Conservation (phyloP, 1,140 invertebrate species). For the Cherax quadricarinatus region DNA sequence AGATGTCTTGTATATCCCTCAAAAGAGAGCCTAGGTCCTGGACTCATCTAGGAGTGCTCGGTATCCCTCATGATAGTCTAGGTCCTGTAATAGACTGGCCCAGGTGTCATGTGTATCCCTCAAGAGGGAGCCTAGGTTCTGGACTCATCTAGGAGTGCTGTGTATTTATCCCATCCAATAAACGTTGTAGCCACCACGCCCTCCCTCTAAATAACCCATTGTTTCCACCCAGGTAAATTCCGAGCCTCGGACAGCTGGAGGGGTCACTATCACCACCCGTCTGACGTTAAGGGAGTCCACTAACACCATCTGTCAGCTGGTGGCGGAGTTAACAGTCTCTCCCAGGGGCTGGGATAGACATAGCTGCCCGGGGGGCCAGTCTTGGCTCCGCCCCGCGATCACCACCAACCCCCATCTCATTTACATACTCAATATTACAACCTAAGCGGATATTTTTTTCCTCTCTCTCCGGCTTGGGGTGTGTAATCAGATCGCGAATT, state of each 20-base stretch:
- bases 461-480: neutral
- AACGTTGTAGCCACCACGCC: neutral
- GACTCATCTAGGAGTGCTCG: too few species aligned
- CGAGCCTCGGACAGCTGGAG: conserved; percentile 19
- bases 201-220: conserved; percentile 32
- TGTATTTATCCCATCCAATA: neutral
- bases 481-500: too few species aligned
- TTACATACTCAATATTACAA: neutral
- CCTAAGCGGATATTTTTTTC: neutral
- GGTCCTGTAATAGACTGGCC: too few species aligned
- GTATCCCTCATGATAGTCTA: too few species aligned
- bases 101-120: too few species aligned
- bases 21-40: too few species aligned
- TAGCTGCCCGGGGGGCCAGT: neutral
- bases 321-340: conserved; percentile 24
- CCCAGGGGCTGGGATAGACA: neutral
- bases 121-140: too few species aligned
- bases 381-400: neutral
- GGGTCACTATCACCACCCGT: conserved; percentile 2
- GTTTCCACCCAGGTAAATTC: conserved; percentile 21
- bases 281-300: conserved; percentile 31
- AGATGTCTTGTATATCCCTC: too few species aligned
- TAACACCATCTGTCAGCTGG: conserved; percentile 35
- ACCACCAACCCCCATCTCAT: neutral
- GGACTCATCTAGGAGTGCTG: neutral